Percentiles rank a stretch among this genome's conserved stretches.
Conservation (phyloP, 2,113 vertebrate species). For the Dunckerocampus dactyliophorus region DNA sequence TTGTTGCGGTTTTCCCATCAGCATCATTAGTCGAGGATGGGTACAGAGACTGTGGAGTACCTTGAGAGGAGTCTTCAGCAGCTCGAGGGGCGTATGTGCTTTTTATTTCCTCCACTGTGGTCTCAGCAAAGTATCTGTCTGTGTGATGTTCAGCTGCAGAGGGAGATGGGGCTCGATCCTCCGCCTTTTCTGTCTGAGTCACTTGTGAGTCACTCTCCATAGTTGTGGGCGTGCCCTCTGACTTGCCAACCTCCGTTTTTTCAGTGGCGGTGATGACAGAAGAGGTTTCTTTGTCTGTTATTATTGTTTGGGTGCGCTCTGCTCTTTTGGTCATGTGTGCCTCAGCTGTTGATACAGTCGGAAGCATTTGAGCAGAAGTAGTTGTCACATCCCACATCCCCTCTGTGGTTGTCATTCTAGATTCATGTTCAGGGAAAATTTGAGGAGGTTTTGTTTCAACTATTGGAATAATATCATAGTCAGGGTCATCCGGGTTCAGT, state of each 20-base stretch:
- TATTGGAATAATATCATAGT: conserved; percentile 9
- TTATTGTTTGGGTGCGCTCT: conserved; percentile 26
- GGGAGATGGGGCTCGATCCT: conserved; percentile 22
- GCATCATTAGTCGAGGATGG: conserved; percentile 30
- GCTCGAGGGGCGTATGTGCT: conserved; percentile 40
- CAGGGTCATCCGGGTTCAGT: conserved; percentile 25
- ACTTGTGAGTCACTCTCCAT: conserved; percentile 40
- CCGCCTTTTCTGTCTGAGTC: conserved; percentile 29
- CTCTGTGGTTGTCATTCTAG: conserved; percentile 9
- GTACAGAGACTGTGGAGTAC: conserved; percentile 13
- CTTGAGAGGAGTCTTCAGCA: conserved; percentile 27
- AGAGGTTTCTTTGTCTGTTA: conserved; percentile 17
- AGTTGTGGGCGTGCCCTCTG: conserved; percentile 24
- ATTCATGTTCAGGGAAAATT: conserved; percentile 20
- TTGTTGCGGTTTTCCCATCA: conserved; percentile 36
- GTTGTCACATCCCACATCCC: conserved; percentile 21
- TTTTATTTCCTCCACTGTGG: conserved; percentile 17
- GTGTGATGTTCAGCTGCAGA: conserved; percentile 21
- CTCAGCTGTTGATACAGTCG: conserved; percentile 25
- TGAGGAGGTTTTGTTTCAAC: conserved; percentile 39
- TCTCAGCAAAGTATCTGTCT: conserved; percentile 23
- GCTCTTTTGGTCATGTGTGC: conserved; percentile 22
- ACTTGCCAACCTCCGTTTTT: conserved; percentile 18
- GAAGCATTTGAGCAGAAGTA: conserved; percentile 27
- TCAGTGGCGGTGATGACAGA: conserved; percentile 30